Conservation (phyloP, 2,888 invertebrate genomes). For the Yponomeuta cagnagella region DNA sequence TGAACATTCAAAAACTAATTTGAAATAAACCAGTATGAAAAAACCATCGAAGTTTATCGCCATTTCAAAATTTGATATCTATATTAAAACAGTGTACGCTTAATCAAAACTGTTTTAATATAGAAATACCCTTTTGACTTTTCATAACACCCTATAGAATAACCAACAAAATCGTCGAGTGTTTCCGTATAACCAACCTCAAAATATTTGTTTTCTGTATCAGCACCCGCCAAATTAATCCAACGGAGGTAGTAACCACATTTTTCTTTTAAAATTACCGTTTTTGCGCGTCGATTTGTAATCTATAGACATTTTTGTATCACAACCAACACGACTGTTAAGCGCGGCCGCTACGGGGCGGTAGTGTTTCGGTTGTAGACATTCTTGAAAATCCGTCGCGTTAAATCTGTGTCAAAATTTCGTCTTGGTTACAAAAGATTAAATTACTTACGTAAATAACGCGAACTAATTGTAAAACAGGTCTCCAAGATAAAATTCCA, state of each 20-base stretch:
- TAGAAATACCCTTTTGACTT: no score
- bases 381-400: neutral
- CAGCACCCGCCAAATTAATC: slow-evolving; percentile 46
- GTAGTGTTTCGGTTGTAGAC: slow-evolving; percentile 15
- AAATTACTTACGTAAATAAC: no score
- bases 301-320: slow-evolving; percentile 30
- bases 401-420: neutral
- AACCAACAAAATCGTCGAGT: slow-evolving; percentile 41
- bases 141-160: no score
- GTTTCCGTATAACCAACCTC: slow-evolving; percentile 31
- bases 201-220: slow-evolving; percentile 18
- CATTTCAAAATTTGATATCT: no score
- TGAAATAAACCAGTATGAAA: no score
- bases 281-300: slow-evolving; percentile 1
- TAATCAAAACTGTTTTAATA: no score
- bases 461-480: neutral
- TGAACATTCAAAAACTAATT: no score
- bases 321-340: slow-evolving; percentile 57
- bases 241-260: slow-evolving; percentile 26
- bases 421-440: neutral
- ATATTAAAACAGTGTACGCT: no score
- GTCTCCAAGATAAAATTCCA: neutral
- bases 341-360: slow-evolving; percentile 44
- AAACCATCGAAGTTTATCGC: no score
- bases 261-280: slow-evolving; percentile 2